phyloP scores from a whole-genome alignment of 92 coral and sea anemone species.

The Porites rus region DNA sequence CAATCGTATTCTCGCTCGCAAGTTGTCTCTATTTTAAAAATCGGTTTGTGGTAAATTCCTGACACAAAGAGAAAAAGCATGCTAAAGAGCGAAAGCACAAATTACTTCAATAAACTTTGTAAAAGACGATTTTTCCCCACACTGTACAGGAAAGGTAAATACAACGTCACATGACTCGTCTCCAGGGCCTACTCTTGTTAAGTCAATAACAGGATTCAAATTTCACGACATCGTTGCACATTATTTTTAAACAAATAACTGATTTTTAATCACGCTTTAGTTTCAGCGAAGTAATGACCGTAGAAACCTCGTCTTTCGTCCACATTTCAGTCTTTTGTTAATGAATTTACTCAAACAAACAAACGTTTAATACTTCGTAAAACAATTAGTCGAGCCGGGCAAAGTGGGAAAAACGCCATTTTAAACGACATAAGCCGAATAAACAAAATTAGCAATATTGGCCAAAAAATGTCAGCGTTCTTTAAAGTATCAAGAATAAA shows the following conservation, averaged over 20 bases:
- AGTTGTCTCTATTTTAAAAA: not conserved
- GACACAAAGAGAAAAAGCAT: not conserved
- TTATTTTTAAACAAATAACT: not conserved
- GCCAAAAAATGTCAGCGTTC: not conserved
- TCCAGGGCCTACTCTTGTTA: not conserved
- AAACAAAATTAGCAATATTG: not conserved
- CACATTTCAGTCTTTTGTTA: constrained; percentile 6
- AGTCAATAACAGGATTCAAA: not conserved
- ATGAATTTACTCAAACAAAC: constrained; percentile 1
- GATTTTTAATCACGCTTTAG: not conserved
- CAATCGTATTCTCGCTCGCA: not conserved
- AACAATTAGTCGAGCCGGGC: not conserved
- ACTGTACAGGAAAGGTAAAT: not conserved
- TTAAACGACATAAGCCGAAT: not conserved
- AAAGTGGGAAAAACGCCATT: not conserved
- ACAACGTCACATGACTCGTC: constrained; percentile 16
- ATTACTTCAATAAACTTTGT: not conserved
- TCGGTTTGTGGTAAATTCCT: not conserved
- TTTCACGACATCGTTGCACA: not conserved
- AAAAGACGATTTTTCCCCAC: not conserved
- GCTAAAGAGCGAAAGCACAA: not conserved
- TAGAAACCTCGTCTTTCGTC: constrained; percentile 3
- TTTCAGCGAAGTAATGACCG: constrained; percentile 9
- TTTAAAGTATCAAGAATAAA: not conserved
- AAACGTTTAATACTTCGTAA: not conserved